A percentile compares a stretch with the other conserved stretches of the same genome.
Conservation (phyloP, 2,113 vertebrate genomes). For the Acrocephalus kingi region DNA sequence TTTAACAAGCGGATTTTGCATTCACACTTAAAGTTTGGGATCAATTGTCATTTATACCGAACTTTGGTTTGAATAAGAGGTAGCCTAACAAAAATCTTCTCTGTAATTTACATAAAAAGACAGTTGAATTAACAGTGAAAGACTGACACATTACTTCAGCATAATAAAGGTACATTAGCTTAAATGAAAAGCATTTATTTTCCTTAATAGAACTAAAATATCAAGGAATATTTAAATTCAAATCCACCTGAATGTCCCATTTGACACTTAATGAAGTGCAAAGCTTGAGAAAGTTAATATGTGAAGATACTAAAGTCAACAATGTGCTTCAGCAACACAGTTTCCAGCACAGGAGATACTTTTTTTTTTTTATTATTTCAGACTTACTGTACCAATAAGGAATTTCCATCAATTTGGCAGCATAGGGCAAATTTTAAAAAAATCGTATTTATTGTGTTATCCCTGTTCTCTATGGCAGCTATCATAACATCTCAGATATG, state of each 20-base stretch:
- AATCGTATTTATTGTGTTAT: not conserved
- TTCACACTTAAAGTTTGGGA: not conserved
- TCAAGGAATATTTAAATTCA: not conserved
- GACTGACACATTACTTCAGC: not conserved
- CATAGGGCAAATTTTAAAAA: not conserved
- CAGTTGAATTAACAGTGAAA: not conserved
- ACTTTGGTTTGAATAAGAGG: not conserved
- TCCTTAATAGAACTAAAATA: not conserved
- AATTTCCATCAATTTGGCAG: not conserved
- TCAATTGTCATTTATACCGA: not conserved
- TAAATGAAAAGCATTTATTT: not conserved
- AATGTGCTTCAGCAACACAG: not conserved
- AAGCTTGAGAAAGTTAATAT: not conserved
- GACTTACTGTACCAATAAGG: not conserved
- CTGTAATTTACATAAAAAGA: not conserved
- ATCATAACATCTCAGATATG: not conserved
- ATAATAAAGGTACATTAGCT: not conserved
- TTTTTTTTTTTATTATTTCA: not conserved
- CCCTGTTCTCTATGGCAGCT: not conserved
- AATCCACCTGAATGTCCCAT: not conserved
- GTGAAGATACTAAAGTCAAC: not conserved
- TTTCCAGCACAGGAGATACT: not conserved
- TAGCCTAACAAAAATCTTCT: not conserved
- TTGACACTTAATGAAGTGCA: not conserved
- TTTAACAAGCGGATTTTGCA: not conserved